Percentiles rank a stretch among this genome's conserved stretches.
Evolutionary conservation across 2,797 vertebrate genomes (phyloP).

Genomic region (Pangasius macronema): DNA sequence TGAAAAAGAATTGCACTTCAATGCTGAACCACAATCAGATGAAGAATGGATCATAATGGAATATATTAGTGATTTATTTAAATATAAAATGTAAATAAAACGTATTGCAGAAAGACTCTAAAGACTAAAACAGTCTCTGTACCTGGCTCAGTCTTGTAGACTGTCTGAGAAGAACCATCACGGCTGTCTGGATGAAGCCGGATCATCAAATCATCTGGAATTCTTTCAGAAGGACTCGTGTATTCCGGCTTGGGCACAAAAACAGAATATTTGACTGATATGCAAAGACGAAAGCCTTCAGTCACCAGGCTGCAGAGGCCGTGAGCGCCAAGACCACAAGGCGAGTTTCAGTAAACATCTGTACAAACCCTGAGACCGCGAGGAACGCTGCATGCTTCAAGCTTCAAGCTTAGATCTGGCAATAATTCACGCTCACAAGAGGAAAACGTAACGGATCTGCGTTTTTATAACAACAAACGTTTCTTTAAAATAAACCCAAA

Average conservation of each 20-base stretch:
- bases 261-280: slow-evolving; percentile 17
- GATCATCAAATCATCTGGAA: slow-evolving; percentile 5
- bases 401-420: too few relatives aligned
- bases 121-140: not conserved
- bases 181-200: slow-evolving; percentile 41
- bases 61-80: not conserved
- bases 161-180: slow-evolving; percentile 59
- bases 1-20: slow-evolving; percentile 44
- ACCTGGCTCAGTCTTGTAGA: slow-evolving; percentile 79
- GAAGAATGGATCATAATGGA: not conserved
- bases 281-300: not conserved
- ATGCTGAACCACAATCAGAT: not conserved
- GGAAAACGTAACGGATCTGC: not conserved
- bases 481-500: not conserved
- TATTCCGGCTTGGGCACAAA: slow-evolving; percentile 19
- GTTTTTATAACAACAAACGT: not conserved
- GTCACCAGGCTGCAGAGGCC: not conserved
- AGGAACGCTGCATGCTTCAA: not conserved
- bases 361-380: not conserved
- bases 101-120: not conserved
- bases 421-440: not conserved
- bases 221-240: slow-evolving; percentile 61
- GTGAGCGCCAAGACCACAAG: not conserved
- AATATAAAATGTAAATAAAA: not conserved
- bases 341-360: slow-evolving; percentile 3